Base-by-base conservation (phyloP, 1,140 invertebrate genomes). In the Rhagoletis zephyria region DNA sequence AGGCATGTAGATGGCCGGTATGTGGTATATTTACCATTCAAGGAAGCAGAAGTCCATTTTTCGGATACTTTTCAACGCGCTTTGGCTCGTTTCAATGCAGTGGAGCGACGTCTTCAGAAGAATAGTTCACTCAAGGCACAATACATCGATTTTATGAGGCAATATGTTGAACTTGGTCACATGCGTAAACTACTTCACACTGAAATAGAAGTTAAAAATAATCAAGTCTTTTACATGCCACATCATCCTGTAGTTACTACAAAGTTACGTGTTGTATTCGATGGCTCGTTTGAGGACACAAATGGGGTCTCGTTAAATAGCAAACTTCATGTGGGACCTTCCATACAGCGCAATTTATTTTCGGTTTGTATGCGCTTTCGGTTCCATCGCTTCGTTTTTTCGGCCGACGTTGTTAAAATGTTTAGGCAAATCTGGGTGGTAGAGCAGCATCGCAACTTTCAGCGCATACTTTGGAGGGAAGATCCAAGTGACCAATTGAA, bases 381-480 rank as follows among this genome's bases (percentile, higher is more conserved):
- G 16, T 93, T 92, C 30, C 30, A 30, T 30, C 30, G 30, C 30
- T 30, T 88, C 64, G 92, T 65, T 48, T 45, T 91, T 9, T 88
- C 74, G 30, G 89, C 88, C 0, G 92, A 92, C 64, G 89, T 90
- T 63, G 87, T 89, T 45, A 90, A 92, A 87, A 93, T 92, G 90
- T 93, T 89, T 87, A 88, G 91, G 1, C 90, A 90, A 74, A 89
- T 93, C 9, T 74, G 16, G 87, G 87, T 88, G 19, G 16, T 56
- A 5, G 70, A 87, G 14, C 59, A 56, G n/a, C 88, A 87, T 51
- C 59, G 45, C 5, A 81, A 89, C 42, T 92, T 90, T 86, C 93
- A 94, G 90, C 74, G 89, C 56, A 93, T 94, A 59, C 19, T 94
- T 1, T 93, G 93, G 92, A 85, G 92, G 51, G 65, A 90, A 74